Conservation (phyloP, 2,888 invertebrate genomes). For the Clostera curtula region DNA sequence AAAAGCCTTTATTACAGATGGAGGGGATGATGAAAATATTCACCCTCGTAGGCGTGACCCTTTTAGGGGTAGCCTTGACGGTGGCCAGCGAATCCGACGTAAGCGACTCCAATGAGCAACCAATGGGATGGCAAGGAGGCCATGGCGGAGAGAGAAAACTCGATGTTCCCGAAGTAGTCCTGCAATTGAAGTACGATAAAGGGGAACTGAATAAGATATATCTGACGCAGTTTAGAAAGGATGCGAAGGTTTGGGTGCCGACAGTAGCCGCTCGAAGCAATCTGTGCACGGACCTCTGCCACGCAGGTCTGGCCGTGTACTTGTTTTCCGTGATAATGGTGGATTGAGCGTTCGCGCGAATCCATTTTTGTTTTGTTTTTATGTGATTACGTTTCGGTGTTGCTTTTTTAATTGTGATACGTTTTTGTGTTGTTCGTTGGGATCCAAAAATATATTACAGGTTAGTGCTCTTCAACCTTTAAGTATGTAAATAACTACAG, state of each 20-base stretch:
- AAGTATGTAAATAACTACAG: too few relatives aligned
- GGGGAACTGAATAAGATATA: conserved; percentile 69
- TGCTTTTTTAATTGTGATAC: too few relatives aligned
- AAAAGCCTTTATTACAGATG: conserved; percentile 31
- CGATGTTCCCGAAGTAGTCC: conserved; percentile 55
- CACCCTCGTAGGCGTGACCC: conserved; percentile 50
- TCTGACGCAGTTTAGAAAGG: conserved; percentile 59
- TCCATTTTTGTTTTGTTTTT: conserved; percentile 8
- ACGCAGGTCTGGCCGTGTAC: conserved; percentile 50
- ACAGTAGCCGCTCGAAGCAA: conserved; percentile 49
- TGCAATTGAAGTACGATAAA: conserved; percentile 60
- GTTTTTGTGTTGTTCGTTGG: too few relatives aligned
- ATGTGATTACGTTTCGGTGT: too few relatives aligned
- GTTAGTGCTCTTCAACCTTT: too few relatives aligned
- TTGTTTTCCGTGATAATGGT: conserved; percentile 17
- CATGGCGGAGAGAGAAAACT: conserved; percentile 35
- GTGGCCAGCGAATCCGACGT: conserved; percentile 38
- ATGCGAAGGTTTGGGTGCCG: conserved; percentile 30
- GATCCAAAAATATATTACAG: too few relatives aligned
- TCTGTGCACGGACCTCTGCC: conserved; percentile 64
- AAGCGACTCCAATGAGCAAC: conserved; percentile 23
- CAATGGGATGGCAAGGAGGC: conserved; percentile 30
- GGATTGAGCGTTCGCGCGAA: conserved; percentile 14
- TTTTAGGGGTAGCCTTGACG: conserved; percentile 26
- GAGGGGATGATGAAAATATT: conserved; percentile 33